phyloP scores from a whole-genome alignment of 2,113 vertebrate genomes.

The Sakesphorus luctuosus region DNA sequence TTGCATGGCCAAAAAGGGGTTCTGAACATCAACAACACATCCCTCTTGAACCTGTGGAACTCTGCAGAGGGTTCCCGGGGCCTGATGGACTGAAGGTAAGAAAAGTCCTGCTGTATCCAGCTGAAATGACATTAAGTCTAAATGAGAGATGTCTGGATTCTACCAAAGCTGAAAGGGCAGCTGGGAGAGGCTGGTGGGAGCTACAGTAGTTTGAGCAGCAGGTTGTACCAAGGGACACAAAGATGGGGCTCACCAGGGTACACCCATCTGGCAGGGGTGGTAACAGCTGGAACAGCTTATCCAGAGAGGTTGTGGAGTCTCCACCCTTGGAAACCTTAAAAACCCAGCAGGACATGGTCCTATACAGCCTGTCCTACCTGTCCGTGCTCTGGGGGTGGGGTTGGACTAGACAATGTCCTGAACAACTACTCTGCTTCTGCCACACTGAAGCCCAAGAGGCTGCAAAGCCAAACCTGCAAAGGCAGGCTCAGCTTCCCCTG shows the following conservation, averaged over 20 bases:
- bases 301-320: neutral
- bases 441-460: neutral
- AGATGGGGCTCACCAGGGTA: rapidly evolving
- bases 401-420: neutral
- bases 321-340: neutral
- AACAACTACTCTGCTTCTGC: neutral
- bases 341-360: neutral
- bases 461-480: neutral
- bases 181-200: neutral
- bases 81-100: neutral
- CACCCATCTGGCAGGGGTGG: neutral
- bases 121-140: neutral
- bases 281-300: neutral
- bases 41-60: neutral
- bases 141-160: neutral
- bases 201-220: neutral
- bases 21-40: neutral
- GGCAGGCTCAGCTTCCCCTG: neutral
- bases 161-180: neutral
- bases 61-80: neutral
- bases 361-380: neutral
- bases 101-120: neutral
- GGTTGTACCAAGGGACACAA: neutral
- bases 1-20: neutral
- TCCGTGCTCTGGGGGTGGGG: neutral